Percentiles rank a stretch among this genome's conserved stretches.
These are phyloP conservation scores for Anarrhichthys ocellatus DNA, from an alignment of 2,113 vertebrate genomes.

Conservation along the genomic window DNA sequence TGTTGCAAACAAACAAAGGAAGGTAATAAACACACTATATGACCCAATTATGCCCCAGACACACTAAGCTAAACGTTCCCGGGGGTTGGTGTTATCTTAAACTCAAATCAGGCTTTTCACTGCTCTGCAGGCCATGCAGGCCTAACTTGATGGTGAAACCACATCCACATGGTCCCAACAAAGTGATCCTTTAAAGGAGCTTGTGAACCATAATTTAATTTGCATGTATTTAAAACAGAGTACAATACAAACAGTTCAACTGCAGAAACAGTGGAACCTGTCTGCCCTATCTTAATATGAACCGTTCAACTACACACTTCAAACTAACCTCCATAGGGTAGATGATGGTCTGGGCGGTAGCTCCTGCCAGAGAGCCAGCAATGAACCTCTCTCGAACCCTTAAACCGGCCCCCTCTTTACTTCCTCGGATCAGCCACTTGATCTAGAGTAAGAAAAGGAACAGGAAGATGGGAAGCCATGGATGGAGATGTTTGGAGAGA, in stretches of 20 bases:
- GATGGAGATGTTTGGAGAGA: no score
- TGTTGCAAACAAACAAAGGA: no score
- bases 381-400: slow-evolving; percentile 90
- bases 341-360: slow-evolving; percentile 94
- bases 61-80: no score
- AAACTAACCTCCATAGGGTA: slow-evolving; percentile 92
- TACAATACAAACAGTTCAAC: neutral
- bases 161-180: no score
- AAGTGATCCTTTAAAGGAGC: neutral
- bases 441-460: slow-evolving; percentile 78
- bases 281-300: neutral
- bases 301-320: neutral
- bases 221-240: neutral
- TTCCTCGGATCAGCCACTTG: slow-evolving; percentile 88
- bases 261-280: neutral
- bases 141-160: no score
- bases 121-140: no score
- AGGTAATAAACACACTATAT: no score
- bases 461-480: neutral
- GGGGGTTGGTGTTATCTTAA: no score
- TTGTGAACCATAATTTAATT: neutral
- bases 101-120: no score
- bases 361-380: slow-evolving; percentile 94
- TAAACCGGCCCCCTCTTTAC: slow-evolving; percentile 86
- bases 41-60: no score